Conservation (phyloP, 2,797 vertebrate species). For the Loris lydekkerianus region DNA sequence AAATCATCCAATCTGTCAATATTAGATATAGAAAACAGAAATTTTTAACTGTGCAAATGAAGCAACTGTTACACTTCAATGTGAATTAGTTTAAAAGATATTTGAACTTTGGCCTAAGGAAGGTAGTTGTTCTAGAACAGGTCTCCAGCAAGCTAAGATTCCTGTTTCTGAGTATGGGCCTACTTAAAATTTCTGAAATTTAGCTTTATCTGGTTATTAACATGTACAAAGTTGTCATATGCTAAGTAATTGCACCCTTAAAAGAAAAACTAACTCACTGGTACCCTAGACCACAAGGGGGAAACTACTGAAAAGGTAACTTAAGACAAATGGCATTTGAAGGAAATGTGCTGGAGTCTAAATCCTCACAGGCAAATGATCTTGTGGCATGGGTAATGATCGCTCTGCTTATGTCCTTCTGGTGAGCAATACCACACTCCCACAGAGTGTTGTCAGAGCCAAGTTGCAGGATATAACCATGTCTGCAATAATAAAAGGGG, state of each 20-base stretch:
- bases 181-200: neutral
- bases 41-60: neutral
- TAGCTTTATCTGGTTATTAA: neutral
- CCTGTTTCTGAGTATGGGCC: neutral
- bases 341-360: neutral
- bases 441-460: slow-evolving; percentile 51
- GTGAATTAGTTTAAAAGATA: neutral
- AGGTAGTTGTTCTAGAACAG: neutral
- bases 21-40: neutral
- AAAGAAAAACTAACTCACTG: neutral
- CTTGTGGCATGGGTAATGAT: slow-evolving; percentile 84
- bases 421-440: slow-evolving; percentile 72
- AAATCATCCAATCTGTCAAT: neutral
- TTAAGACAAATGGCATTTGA: neutral
- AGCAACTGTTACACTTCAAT: neutral
- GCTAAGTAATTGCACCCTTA: neutral
- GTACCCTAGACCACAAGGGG: neutral
- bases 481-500: slow-evolving; percentile 79
- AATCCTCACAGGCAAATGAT: slow-evolving; percentile 78
- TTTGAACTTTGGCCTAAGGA: neutral
- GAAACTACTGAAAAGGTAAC: neutral
- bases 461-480: slow-evolving; percentile 84
- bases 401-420: slow-evolving; percentile 68
- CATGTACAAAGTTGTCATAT: neutral
- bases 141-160: neutral